Evolutionary conservation across 2,888 invertebrate species (phyloP).

Genomic region (Lymantria monacha): DNA sequence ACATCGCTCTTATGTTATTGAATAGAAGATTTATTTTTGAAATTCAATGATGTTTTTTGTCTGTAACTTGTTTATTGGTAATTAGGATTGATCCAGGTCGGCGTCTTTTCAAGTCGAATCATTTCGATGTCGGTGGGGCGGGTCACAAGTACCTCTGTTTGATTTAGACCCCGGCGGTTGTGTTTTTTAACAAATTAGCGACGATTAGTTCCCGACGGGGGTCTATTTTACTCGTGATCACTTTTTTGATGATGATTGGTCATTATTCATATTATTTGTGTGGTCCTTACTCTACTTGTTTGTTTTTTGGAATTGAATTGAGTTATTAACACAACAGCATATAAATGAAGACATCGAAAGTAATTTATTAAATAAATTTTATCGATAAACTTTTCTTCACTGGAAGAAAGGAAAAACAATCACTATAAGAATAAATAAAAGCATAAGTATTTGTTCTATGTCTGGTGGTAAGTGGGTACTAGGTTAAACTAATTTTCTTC

Average conservation of each 20-base stretch:
- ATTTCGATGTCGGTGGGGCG: conserved; percentile 33
- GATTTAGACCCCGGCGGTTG: conserved; percentile 48
- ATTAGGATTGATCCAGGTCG: conserved; percentile 37
- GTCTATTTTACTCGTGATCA: conserved; percentile 37
- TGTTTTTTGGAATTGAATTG: conserved; percentile 18
- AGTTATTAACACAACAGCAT: conserved; percentile 5
- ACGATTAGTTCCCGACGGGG: conserved; percentile 47
- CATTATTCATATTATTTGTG: conserved; percentile 40
- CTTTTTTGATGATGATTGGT: conserved; percentile 48
- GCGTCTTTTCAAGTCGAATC: conserved; percentile 44
- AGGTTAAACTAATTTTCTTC: too few relatives aligned
- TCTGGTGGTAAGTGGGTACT: too few relatives aligned
- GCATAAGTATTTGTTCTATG: too few relatives aligned
- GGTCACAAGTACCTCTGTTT: conserved; percentile 40
- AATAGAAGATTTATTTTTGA: conserved; percentile 15
- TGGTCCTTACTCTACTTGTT: conserved; percentile 41
- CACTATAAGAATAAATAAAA: too few relatives aligned
- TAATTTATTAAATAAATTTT: too few relatives aligned
- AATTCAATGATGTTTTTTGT: background rate
- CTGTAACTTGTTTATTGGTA: conserved; percentile 15
- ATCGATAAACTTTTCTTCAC: too few relatives aligned
- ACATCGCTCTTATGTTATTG: background rate
- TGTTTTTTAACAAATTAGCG: conserved; percentile 63
- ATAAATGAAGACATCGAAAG: background rate
- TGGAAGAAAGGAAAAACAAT: too few relatives aligned